phyloP scores from a whole-genome alignment of 2,113 vertebrate genomes.

The Tretioscincus oriximinensis region DNA sequence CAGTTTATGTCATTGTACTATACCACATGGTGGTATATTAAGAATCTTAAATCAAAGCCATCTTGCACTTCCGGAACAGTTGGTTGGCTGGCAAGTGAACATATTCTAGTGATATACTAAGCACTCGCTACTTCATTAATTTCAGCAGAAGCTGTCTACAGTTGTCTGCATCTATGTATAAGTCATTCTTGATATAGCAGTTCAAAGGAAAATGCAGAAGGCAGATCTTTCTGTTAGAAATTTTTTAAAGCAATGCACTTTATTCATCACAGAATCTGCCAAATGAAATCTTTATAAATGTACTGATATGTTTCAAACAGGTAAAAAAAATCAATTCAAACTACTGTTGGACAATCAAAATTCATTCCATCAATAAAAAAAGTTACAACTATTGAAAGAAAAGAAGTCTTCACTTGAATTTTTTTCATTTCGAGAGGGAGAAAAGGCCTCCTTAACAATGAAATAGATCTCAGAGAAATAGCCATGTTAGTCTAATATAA shows the following conservation, averaged over 20 bases:
- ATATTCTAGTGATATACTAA: rapidly evolving
- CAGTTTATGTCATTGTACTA: not conserved
- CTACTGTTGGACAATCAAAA: not conserved
- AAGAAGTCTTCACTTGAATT: not conserved
- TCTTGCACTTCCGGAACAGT: not conserved
- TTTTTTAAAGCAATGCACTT: constrained; percentile 2
- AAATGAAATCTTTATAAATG: not conserved
- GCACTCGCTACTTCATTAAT: not conserved
- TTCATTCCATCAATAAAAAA: not conserved
- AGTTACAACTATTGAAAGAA: not conserved
- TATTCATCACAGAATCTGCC: not conserved
- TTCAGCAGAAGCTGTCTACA: not conserved
- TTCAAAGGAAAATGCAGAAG: not conserved
- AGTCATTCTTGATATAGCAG: constrained; percentile 14
- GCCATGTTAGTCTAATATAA: too few species aligned
- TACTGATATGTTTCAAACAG: not conserved
- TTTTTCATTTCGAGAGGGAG: not conserved
- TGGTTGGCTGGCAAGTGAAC: not conserved
- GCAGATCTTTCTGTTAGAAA: not conserved
- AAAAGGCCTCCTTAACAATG: not conserved
- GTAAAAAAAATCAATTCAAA: constrained; percentile 19
- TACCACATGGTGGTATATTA: not conserved
- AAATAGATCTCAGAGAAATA: not conserved
- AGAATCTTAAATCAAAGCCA: not conserved
- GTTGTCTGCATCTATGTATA: not conserved